These are phyloP conservation scores for Criorhina ranunculi DNA, from an alignment of 2,888 invertebrate species.

Conservation along the genomic window DNA sequence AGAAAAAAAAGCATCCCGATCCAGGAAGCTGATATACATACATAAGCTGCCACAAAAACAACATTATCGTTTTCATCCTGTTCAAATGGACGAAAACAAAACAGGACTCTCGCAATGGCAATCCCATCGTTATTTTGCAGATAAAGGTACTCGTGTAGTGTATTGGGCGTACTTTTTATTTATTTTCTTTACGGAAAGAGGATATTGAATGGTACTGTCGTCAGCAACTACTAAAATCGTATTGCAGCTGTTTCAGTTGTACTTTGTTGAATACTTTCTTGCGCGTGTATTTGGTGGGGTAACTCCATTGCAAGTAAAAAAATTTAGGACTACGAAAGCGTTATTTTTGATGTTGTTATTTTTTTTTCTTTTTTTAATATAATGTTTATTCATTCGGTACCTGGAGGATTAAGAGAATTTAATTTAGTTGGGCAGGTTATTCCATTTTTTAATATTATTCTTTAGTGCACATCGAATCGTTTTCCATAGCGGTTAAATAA, in stretches of 20 bases:
- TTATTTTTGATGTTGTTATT: neutral
- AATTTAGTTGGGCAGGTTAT: neutral
- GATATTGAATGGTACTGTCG: conserved; percentile 8
- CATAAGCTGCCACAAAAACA: conserved; percentile 25
- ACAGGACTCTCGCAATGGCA: neutral
- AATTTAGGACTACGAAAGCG: conserved; percentile 5
- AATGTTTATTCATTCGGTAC: conserved; percentile 6
- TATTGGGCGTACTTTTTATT: conserved; percentile 3
- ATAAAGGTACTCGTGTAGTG: conserved; percentile 4
- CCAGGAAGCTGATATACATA: conserved; percentile 2
- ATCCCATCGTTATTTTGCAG: conserved; percentile 1
- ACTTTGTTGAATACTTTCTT: neutral
- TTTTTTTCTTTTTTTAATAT: neutral
- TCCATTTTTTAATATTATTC: neutral
- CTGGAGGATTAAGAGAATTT: conserved; percentile 17
- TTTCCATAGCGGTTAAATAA: too few relatives aligned
- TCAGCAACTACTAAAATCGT: conserved; percentile 1
- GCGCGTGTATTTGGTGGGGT: neutral
- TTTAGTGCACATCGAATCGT: neutral
- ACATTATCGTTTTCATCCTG: conserved; percentile 22
- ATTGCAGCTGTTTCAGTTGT: conserved; percentile 14
- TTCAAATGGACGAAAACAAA: conserved; percentile 3
- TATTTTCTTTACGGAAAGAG: neutral
- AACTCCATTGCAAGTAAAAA: neutral
- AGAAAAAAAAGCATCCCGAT: neutral